Percentiles rank a stretch among this genome's conserved stretches.
These are phyloP conservation scores for Alloplasta piceator DNA, from an alignment of 2,888 invertebrate genomes.

Conservation along the genomic window DNA sequence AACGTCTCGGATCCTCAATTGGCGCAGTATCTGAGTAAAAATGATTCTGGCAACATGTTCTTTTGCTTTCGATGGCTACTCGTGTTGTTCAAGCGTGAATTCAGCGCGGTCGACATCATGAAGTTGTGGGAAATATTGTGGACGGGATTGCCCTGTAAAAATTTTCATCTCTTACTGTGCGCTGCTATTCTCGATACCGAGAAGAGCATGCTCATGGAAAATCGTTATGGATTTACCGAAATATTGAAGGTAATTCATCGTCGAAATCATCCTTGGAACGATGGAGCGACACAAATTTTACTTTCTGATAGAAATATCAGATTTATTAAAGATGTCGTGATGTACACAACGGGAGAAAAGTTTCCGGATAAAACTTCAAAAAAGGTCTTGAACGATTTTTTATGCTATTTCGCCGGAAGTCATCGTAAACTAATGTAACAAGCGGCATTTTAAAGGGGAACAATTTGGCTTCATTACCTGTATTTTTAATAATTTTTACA, in stretches of 20 bases:
- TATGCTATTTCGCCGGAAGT: no score
- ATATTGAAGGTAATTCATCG: slow-evolving; percentile 90
- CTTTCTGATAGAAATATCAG: no score
- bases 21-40: slow-evolving; percentile 92
- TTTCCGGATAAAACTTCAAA: no score
- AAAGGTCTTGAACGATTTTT: no score
- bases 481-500: no score
- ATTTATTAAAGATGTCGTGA: no score
- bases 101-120: slow-evolving; percentile 93
- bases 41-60: slow-evolving; percentile 98
- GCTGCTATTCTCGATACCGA: slow-evolving; percentile 96
- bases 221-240: slow-evolving; percentile 97
- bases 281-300: no score
- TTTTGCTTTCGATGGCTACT: slow-evolving; percentile 99
- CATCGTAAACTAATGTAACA: no score
- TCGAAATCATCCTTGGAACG: neutral
- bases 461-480: no score
- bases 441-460: no score
- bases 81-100: slow-evolving; percentile 97
- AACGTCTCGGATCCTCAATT: slow-evolving; percentile 93
- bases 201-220: slow-evolving; percentile 93
- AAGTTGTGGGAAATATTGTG: slow-evolving; percentile 98
- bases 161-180: slow-evolving; percentile 97
- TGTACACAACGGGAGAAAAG: no score
- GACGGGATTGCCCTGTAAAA: slow-evolving; percentile 97